These are phyloP conservation scores for Zelostemma sp. DNA, from an alignment of 1,140 invertebrate genomes.

Conservation along the genomic window DNA sequence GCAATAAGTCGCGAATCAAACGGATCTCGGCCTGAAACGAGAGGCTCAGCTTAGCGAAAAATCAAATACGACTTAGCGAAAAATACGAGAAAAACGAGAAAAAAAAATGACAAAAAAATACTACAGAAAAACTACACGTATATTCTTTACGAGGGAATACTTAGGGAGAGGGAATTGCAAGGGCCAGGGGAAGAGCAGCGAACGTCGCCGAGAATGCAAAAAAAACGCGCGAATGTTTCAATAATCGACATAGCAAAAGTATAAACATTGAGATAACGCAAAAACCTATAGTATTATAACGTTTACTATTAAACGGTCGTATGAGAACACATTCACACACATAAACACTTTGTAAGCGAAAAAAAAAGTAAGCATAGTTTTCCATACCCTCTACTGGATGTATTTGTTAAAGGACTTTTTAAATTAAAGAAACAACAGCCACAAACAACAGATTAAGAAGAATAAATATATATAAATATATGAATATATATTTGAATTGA, in stretches of 20 bases:
- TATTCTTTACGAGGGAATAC: constrained; percentile 27
- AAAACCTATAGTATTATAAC: constrained; percentile 67
- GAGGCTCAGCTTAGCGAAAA: constrained; percentile 58
- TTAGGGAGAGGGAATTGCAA: constrained; percentile 40
- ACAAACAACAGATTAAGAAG: constrained; percentile 30
- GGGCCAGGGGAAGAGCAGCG: constrained; percentile 21
- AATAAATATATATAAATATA: constrained; percentile 8
- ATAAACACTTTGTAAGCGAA: constrained; percentile 47
- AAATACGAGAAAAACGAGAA: constrained; percentile 10
- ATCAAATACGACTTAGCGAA: constrained; percentile 61
- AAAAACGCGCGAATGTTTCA: constrained; percentile 33
- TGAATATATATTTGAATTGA: neutral
- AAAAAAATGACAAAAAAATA: constrained; percentile 13
- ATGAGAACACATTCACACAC: constrained; percentile 57
- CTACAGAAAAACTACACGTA: constrained; percentile 13
- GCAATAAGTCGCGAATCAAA: constrained; percentile 65
- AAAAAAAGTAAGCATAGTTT: constrained; percentile 61
- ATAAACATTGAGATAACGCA: constrained; percentile 50
- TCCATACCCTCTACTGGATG: constrained; percentile 62
- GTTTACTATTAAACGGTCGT: constrained; percentile 62
- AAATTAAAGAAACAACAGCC: constrained; percentile 35
- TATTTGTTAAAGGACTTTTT: constrained; percentile 56
- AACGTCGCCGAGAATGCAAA: constrained; percentile 37
- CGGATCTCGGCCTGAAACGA: constrained; percentile 53
- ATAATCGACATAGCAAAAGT: constrained; percentile 42